Evolutionary conservation across 1,140 invertebrate species (phyloP), one percentile per base, ranked within the genome.

Genomic region (Euwallacea fornicatus): DNA sequence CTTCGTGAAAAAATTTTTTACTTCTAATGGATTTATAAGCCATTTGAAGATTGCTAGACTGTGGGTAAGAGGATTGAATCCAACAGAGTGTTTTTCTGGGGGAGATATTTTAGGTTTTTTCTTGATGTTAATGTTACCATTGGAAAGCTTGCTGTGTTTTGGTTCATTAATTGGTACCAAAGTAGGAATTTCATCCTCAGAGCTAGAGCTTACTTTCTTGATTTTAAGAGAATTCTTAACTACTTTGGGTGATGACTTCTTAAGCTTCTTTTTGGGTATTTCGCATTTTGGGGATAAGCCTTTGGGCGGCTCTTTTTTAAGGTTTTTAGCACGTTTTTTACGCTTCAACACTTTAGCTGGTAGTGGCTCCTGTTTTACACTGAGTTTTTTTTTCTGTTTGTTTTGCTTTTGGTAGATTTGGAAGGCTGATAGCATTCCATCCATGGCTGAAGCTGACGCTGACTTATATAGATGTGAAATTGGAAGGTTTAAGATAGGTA

Each of bases 1-100:
- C 6, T 83, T 77, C 6, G 83, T 82, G 66, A 93, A 88, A 78
- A 95, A 95, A 15, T 86, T 80, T 6, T 87, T 82, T 10, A 84
- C 72, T 13, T 82, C 78, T 3, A 91, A 83, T 9, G 92, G 92
- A 79, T 87, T 82, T 33, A 94, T 86, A 42, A 95, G 76, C 88
- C 89, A 92, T 72, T 87, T 82, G 74, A 94, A 89, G 15, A 90
- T 76, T 64, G 67, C 71, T 43, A 74, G 33, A 54, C 71, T 59
- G 46, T 72, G 58, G 6, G 66, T 68, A 7, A 67, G 56, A 11
- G 71, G 71, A 64, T 72, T 72, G 47, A 66, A 71, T 21, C 7
- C 3, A 53, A 4, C 10, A 43, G 15, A 8, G 10, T 60, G 11
- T 13, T 59, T 56, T 42, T 47, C 42, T n/a, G 3, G 42, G 4